Conservation (phyloP, 2,888 invertebrate genomes). For the Tetropium fuscum region DNA sequence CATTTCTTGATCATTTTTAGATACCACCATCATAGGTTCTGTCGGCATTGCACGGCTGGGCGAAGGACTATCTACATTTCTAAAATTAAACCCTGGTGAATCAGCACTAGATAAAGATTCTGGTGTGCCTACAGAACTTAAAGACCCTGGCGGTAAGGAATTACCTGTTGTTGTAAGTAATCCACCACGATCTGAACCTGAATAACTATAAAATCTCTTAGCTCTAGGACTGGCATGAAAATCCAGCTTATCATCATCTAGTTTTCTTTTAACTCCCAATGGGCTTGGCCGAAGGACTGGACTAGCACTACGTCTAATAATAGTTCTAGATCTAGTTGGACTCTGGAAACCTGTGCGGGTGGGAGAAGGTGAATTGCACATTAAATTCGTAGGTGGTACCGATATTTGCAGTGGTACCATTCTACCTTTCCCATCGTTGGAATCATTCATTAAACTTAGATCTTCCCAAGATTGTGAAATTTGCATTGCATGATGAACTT, state of each 20-base stretch:
- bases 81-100: slow-evolving; percentile 71
- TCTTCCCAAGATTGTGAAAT: slow-evolving; percentile 97
- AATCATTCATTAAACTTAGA: slow-evolving; percentile 75
- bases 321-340: slow-evolving; percentile 78
- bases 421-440: slow-evolving; percentile 56
- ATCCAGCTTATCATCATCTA: slow-evolving; percentile 69
- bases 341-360: slow-evolving; percentile 64
- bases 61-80: slow-evolving; percentile 69
- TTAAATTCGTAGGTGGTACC: slow-evolving; percentile 62
- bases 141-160: slow-evolving; percentile 65
- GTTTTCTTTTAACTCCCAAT: slow-evolving; percentile 77
- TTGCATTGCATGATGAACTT: slow-evolving; percentile 91
- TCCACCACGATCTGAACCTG: slow-evolving; percentile 59
- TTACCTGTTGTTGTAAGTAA: slow-evolving; percentile 60
- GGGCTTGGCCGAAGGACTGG: slow-evolving; percentile 87
- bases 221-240: slow-evolving; percentile 63
- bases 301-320: slow-evolving; percentile 86
- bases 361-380: slow-evolving; percentile 63
- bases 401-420: slow-evolving; percentile 67
- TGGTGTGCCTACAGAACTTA: slow-evolving; percentile 72
- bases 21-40: slow-evolving; percentile 59
- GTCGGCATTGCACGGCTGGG: slow-evolving; percentile 64
- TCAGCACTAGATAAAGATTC: slow-evolving; percentile 73
- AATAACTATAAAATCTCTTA: slow-evolving; percentile 65
- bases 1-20: slow-evolving; percentile 65